Evolutionary conservation across 1,140 invertebrate species (phyloP).

Genomic region (Ostrea edulis): DNA sequence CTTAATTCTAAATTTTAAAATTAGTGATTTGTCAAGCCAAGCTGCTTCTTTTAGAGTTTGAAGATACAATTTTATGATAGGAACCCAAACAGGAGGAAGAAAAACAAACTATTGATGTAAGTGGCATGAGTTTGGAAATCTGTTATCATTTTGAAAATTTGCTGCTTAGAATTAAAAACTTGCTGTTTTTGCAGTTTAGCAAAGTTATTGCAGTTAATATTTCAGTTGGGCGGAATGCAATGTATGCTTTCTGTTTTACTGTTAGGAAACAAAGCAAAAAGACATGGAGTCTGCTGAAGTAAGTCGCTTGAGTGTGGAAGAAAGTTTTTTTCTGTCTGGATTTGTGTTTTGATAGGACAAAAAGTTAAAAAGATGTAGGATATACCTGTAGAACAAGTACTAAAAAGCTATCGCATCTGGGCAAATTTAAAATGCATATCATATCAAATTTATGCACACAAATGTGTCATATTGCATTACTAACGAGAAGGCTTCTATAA

Average conservation of each 20-base stretch:
- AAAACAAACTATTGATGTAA: not conserved
- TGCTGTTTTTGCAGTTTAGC: no score
- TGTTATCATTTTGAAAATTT: not conserved
- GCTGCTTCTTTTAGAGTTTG: not conserved
- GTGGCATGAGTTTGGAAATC: not conserved
- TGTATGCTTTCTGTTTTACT: not conserved
- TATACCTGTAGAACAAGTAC: no score
- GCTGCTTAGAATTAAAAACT: not conserved
- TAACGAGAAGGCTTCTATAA: no score
- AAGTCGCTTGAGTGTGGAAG: not conserved
- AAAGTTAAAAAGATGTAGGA: no score
- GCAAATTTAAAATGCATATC: no score
- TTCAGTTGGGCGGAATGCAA: no score
- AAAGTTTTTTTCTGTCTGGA: no score
- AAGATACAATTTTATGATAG: not conserved
- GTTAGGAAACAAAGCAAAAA: not conserved
- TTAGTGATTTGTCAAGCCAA: not conserved
- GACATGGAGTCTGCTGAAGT: not conserved
- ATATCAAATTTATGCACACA: no score
- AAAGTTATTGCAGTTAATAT: no score
- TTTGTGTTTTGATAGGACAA: no score
- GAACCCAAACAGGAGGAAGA: not conserved
- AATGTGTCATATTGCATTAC: no score
- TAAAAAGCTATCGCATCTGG: no score
- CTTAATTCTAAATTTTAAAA: not conserved